A percentile compares a stretch with the other conserved stretches of the same genome.
phyloP scores from a whole-genome alignment of 2,113 vertebrate genomes.

The Alexandromys fortis region DNA sequence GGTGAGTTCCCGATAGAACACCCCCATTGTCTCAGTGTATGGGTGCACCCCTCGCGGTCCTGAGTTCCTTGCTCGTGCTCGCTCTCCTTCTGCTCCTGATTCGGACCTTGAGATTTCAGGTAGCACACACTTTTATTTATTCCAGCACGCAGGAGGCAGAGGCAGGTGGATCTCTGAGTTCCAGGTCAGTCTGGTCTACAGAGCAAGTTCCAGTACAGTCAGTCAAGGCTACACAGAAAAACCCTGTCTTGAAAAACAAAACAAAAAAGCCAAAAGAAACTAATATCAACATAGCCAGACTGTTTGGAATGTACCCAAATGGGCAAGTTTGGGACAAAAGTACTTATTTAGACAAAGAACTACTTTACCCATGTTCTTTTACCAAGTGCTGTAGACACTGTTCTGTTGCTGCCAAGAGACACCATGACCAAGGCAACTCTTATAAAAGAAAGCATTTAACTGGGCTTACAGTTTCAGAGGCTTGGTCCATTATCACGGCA shows the following conservation, averaged over 20 bases:
- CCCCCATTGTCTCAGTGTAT: too few relatives aligned
- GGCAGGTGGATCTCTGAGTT: not conserved
- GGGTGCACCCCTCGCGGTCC: too few relatives aligned
- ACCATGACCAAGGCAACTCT: not conserved
- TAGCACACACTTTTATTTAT: not conserved
- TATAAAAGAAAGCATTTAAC: not conserved
- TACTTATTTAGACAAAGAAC: conserved; percentile 48
- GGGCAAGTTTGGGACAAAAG: conserved; percentile 53
- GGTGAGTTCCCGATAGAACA: too few relatives aligned
- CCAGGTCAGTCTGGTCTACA: not conserved
- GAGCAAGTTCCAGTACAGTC: not conserved
- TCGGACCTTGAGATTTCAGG: too few relatives aligned
- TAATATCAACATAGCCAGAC: not conserved
- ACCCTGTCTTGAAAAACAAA: not conserved
- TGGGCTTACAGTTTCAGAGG: not conserved
- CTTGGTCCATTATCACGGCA: not conserved
- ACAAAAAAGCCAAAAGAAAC: conserved; percentile 60
- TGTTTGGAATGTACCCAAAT: conserved; percentile 34
- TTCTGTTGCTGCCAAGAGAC: not conserved
- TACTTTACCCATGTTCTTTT: conserved; percentile 20
- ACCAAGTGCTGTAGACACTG: not conserved
- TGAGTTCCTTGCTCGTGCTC: too few relatives aligned
- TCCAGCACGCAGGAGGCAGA: not conserved
- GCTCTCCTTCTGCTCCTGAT: too few relatives aligned
- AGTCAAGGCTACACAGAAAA: not conserved